Evolutionary conservation across 2,797 vertebrate genomes (phyloP).

Genomic region (Diglossa cyanea): DNA sequence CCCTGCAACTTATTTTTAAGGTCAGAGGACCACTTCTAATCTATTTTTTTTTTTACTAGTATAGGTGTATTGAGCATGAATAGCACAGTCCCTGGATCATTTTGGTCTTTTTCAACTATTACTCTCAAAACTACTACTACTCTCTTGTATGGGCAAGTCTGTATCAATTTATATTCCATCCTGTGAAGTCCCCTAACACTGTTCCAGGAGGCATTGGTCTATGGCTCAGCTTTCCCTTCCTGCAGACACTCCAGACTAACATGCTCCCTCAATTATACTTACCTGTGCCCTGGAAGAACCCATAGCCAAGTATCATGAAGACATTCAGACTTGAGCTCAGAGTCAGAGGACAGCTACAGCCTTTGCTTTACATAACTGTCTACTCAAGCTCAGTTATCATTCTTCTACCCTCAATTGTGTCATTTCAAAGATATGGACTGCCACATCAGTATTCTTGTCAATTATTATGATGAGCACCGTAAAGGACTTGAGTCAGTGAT

Average conservation of each 20-base stretch:
- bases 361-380: neutral
- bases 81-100: neutral
- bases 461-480: neutral
- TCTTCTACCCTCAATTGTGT: neutral
- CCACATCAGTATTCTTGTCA: neutral
- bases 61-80: accelerated
- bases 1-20: neutral
- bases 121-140: neutral
- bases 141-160: neutral
- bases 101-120: neutral
- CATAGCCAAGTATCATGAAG: neutral
- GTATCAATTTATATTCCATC: neutral
- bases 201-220: accelerated
- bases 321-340: neutral
- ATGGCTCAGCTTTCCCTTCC: neutral
- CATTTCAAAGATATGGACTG: neutral
- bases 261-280: accelerated
- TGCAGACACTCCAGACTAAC: neutral
- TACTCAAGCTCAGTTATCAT: neutral
- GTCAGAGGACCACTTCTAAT: neutral
- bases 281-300: neutral
- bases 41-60: neutral
- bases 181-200: neutral
- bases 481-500: neutral
- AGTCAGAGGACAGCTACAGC: neutral